Base-by-base conservation (phyloP, 2,113 vertebrate species). In the Grammomys surdaster region DNA sequence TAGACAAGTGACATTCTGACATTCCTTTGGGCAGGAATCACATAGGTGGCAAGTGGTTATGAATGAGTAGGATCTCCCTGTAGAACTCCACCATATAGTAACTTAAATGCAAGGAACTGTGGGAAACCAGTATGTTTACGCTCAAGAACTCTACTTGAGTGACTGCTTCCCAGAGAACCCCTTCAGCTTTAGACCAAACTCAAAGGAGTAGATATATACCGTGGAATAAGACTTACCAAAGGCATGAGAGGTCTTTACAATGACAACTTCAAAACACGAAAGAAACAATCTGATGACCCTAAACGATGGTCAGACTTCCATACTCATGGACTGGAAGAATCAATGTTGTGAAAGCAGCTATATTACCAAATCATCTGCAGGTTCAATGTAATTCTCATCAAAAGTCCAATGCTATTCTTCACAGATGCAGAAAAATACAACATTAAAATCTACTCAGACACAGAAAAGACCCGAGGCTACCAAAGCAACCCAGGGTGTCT, bases 11-110 rank as follows among this genome's bases (percentile, higher is more conserved):
- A 56, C n/a, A 60, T 82, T 77, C 82, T 88, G 90, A 89, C 24
- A 91, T 60, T 91, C 95, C 67, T n/a, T 73, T n/a, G 46, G 84
- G 40, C 51, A 88, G 72, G 94, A 89, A 78, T 65, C 40, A 85
- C 31, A 51, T 7, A 72, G 10, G 31, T 19, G 33, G 2, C 43
- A 85, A 40, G 28, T 51, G 33, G 43, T 28, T 28, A 48, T 8
- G 14, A 90, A 13, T 65, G 48, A 69, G 40, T 19, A 19, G 56
- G 60, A 60, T 43, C 19, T 69, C 60, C 70, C 19, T 5, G 12
- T 43, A 73, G 4, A 51, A 33, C 48, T 93, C 65, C 75, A 91
- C 54, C 78, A 28, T 46, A 24, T 14, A 56, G 81, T 76, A 81
- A 89, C 65, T 88, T 84, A 46, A 93, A 85, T 14, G 43, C n/a